Base-by-base conservation (phyloP, 2,113 vertebrate species). In the Dasyprocta punctata region DNA sequence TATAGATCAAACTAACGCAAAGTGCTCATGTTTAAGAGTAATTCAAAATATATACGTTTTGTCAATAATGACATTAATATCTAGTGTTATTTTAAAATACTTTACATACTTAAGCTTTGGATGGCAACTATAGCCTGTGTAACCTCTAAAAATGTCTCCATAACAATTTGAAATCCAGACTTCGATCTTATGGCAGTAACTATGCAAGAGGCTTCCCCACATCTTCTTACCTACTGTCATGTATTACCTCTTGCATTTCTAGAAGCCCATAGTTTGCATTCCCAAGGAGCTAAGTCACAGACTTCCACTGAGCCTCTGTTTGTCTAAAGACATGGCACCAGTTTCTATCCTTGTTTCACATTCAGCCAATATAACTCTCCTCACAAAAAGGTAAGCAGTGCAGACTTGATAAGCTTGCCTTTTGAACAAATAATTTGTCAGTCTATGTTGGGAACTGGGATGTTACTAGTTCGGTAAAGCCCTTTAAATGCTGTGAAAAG, bases 341-440 rank as follows among this genome's bases (percentile, higher is more conserved):
- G 28, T 47, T 30, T 65, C 78, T 78, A 7, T 28, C 75, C 33
- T 89, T 69, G 95, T 97, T 98, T 96, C 75, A 78, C 58, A 93
- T 98, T 96, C 93, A 97, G 86, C 22, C 86, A 82, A 69, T 94
- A 54, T 14, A 69, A 2, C 87, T 97, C 67, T 97, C 49, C 38
- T 80, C 19, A 52, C 22, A 85, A 78, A 98, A 98, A 97, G 89
- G 94, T 93, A 92, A 93, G 84, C 96, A 94, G 84, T 58, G 30
- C 19, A 96, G n/a, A 5, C 47, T 93, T 84, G 87, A 97, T 97
- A 97, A 98, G 92, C 71, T 87, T 95, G 63, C 95, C 97, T 98
- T 98, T 95, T 97, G 92, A 97, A 96, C 67, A 95, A 96, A 95
- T 96, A 96, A 97, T 98, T 97, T 98, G 92, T 98, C 87, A 91